Conservation (phyloP, 2,113 vertebrate genomes). For the Tor tambroides region DNA sequence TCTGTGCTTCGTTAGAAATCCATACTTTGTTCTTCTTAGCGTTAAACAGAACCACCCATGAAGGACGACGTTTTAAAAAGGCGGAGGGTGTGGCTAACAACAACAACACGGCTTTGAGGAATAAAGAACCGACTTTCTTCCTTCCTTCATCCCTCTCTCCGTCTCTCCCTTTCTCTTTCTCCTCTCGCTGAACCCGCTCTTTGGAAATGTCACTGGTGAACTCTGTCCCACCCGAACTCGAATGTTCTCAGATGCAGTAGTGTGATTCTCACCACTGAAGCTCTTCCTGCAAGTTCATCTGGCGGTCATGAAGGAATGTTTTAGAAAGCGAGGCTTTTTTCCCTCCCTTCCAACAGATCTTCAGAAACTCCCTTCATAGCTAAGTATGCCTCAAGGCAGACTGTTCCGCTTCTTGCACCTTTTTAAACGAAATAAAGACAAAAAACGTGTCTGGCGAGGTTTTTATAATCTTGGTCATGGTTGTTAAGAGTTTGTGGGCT, state of each 20-base stretch:
- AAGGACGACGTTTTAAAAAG: constrained; percentile 20
- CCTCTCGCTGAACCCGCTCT: constrained; percentile 30
- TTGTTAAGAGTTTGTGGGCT: constrained; percentile 46
- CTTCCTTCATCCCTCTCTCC: constrained; percentile 4
- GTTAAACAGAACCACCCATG: constrained; percentile 36
- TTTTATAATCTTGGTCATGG: constrained; percentile 35
- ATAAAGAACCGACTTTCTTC: neutral
- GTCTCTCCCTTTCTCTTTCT: constrained; percentile 10
- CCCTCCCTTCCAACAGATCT: constrained; percentile 38
- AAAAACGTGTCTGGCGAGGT: constrained; percentile 14
- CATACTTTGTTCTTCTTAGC: constrained; percentile 44
- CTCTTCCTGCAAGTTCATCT: constrained; percentile 54
- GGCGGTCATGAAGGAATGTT: constrained; percentile 58
- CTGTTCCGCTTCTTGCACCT: constrained; percentile 50
- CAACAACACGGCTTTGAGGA: constrained; percentile 17
- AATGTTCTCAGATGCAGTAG: constrained; percentile 54
- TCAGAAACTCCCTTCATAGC: constrained; percentile 41
- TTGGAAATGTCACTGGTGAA: constrained; percentile 51
- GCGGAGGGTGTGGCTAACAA: neutral
- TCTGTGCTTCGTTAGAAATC: constrained; percentile 33
- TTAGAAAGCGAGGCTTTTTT: constrained; percentile 41
- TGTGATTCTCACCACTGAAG: constrained; percentile 53
- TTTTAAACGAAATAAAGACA: constrained; percentile 45
- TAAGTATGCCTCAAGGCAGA: constrained; percentile 38
- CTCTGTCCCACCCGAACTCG: constrained; percentile 38